phyloP scores from a whole-genome alignment of 1,140 invertebrate species.

The Caenorhabditis brenneri region DNA sequence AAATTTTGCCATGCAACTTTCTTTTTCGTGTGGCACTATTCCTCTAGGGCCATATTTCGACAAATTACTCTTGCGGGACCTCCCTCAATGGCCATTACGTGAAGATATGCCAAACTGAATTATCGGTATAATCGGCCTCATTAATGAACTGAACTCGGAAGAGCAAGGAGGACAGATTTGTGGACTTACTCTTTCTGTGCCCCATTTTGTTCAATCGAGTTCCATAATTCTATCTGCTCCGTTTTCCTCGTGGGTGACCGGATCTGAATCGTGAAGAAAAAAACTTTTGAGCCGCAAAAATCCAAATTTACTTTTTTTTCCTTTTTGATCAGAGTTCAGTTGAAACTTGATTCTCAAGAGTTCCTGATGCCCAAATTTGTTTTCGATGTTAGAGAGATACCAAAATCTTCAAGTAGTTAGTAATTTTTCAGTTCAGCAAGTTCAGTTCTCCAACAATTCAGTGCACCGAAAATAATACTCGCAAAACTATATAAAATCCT shows the following conservation, averaged over 20 bases:
- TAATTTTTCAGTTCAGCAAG: not conserved
- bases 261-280: not conserved
- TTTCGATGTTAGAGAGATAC: too few relatives aligned
- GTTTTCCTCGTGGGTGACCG: not conserved
- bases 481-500: not conserved
- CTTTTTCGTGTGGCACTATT: not conserved
- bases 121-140: slow-evolving; percentile 32
- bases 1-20: not conserved
- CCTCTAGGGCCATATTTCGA: not conserved
- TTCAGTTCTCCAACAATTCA: too few relatives aligned
- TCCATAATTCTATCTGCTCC: not conserved
- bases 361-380: not conserved
- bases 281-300: not conserved
- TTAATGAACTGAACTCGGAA: slow-evolving; percentile 9
- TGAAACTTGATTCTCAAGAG: not conserved
- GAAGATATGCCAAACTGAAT: slow-evolving; percentile 27
- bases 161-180: not conserved
- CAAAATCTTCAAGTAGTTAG: not conserved
- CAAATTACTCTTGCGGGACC: not conserved
- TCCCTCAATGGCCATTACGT: not conserved
- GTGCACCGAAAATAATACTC: too few relatives aligned
- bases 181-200: not conserved
- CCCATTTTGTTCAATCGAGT: not conserved
- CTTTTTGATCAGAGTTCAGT: too few relatives aligned
- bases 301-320: too few relatives aligned